A percentile compares a stretch with the other conserved stretches of the same genome.
These are phyloP conservation scores for Torymus tubicola DNA, from an alignment of 2,888 invertebrate genomes.

Conservation along the genomic window DNA sequence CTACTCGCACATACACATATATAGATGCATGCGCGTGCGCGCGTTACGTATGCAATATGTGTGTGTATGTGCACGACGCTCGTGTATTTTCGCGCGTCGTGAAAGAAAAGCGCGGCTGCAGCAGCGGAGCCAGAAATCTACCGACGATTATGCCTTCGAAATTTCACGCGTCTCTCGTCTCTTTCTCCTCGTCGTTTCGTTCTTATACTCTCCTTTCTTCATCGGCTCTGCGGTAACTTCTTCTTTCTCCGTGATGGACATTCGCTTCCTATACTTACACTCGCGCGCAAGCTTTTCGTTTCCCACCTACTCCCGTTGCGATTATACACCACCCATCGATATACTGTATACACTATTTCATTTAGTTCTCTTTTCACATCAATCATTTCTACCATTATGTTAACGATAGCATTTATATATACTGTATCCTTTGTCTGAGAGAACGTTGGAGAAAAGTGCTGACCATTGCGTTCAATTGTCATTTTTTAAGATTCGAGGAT, in stretches of 20 bases:
- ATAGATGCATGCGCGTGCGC: not conserved
- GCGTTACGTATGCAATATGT: not conserved
- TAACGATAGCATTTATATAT: no score
- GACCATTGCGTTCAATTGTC: conserved; percentile 44
- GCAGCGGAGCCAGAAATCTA: not conserved
- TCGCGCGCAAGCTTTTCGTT: not conserved
- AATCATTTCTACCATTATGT: no score
- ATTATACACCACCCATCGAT: not conserved
- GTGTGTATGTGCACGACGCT: not conserved
- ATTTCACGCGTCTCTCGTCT: conserved; percentile 8
- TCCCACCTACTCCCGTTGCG: conserved; percentile 3
- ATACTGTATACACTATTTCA: not conserved
- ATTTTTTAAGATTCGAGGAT: conserved; percentile 59
- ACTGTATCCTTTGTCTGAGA: not conserved
- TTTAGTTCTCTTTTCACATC: not conserved
- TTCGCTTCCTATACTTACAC: not conserved
- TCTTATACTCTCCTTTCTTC: not conserved
- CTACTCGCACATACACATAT: not conserved
- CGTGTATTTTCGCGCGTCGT: conserved; percentile 12
- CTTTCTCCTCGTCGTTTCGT: not conserved
- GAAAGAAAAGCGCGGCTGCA: not conserved
- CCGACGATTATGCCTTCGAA: conserved; percentile 9
- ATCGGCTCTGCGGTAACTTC: not conserved
- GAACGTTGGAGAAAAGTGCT: conserved; percentile 20
- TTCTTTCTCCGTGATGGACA: no score